Evolutionary conservation across 2,888 invertebrate species (phyloP).

Genomic region (Drosophila melanosoma): DNA sequence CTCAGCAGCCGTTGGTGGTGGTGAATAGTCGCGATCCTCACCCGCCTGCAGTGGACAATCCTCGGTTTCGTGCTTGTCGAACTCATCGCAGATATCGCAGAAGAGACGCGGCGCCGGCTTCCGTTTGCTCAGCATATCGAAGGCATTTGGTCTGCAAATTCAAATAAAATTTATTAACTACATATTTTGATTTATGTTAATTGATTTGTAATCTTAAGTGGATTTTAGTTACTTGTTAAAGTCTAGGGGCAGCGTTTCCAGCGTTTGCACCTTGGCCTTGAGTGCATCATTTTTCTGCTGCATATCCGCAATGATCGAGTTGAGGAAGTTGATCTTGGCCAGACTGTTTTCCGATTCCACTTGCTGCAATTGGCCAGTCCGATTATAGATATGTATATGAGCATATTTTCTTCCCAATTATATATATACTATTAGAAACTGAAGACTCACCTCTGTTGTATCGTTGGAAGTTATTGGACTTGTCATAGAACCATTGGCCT

Average conservation of each 20-base stretch:
- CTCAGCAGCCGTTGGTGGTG: constrained; percentile 56
- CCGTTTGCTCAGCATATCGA: constrained; percentile 85
- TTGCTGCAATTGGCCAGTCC: constrained; percentile 9
- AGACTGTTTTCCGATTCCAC: constrained; percentile 86
- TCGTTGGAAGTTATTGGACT: constrained; percentile 7
- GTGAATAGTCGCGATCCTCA: constrained; percentile 85
- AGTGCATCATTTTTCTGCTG: constrained; percentile 96
- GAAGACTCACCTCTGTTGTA: constrained; percentile 28
- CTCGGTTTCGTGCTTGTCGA: constrained; percentile 98
- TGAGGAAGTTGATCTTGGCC: constrained; percentile 94
- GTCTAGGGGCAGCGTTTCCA: constrained; percentile 86
- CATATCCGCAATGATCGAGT: constrained; percentile 98
- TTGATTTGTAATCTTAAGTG: not conserved
- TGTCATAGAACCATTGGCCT: constrained; percentile 40
- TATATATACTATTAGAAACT: not conserved
- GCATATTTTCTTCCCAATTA: not conserved
- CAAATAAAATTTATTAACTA: not conserved
- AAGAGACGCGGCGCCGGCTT: constrained; percentile 91
- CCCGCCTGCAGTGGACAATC: constrained; percentile 96
- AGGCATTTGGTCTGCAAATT: constrained; percentile 86
- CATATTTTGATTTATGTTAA: not conserved
- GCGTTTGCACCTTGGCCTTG: constrained; percentile 90
- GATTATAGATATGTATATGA: not conserved
- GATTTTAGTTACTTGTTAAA: constrained; percentile 85
- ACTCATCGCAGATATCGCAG: constrained; percentile 99